A percentile compares a stretch with the other conserved stretches of the same genome.
phyloP scores from a whole-genome alignment of 1,140 invertebrate genomes.

The Drosophila orosa region DNA sequence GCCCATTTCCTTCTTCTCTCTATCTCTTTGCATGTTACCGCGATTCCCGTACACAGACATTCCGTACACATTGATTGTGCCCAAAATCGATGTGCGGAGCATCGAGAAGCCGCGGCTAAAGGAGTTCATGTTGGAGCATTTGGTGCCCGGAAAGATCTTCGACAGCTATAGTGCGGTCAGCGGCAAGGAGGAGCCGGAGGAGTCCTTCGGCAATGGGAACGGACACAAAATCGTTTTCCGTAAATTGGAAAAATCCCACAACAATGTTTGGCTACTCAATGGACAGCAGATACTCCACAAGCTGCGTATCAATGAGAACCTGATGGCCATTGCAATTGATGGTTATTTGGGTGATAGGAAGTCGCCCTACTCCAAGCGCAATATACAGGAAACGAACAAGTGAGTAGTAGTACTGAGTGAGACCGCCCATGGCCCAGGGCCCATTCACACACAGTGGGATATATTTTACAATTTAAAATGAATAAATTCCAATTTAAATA shows the following conservation, averaged over 20 bases:
- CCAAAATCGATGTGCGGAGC: constrained; percentile 85
- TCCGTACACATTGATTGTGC: constrained; percentile 86
- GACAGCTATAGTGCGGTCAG: constrained; percentile 83
- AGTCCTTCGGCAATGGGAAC: constrained; percentile 80
- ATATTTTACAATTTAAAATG: background rate
- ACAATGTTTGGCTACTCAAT: constrained; percentile 84
- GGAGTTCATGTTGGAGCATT: constrained; percentile 86
- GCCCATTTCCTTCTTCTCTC: background rate
- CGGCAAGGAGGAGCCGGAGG: constrained; percentile 70
- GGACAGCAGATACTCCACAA: constrained; percentile 83
- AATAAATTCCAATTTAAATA: background rate
- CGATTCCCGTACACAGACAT: constrained; percentile 84
- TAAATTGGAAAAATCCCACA: constrained; percentile 85
- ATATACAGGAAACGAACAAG: constrained; percentile 84
- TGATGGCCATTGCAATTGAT: constrained; percentile 83
- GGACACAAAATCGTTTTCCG: constrained; percentile 84
- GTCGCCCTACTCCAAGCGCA: constrained; percentile 82
- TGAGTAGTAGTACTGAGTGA: constrained; percentile 58
- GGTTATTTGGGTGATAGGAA: constrained; percentile 83
- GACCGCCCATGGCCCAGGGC: background rate
- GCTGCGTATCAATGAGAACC: constrained; percentile 79
- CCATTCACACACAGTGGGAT: constrained; percentile 10
- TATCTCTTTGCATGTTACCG: constrained; percentile 17
- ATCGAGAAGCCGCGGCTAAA: constrained; percentile 85
- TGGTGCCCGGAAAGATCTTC: constrained; percentile 85